Evolutionary conservation across 1,140 invertebrate genomes (phyloP).

Genomic region (Tetragonula clypearis): DNA sequence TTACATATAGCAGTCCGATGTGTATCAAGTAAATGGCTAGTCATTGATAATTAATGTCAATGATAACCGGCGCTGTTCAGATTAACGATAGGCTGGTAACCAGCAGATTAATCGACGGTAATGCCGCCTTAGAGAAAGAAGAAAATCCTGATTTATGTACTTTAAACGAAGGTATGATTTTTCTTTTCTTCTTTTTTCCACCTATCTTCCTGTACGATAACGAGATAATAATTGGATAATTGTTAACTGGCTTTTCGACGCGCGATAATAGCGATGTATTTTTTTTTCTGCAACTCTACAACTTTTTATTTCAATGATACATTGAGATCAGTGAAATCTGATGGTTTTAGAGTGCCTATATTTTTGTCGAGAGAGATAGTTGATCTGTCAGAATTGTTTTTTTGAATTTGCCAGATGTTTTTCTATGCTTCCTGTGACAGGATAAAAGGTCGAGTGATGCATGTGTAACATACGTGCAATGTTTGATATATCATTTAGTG

Average conservation of each 20-base stretch:
- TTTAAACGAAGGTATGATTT: background rate
- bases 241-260: background rate
- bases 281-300: no score
- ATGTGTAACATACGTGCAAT: no score
- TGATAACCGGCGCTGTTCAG: background rate
- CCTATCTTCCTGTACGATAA: background rate
- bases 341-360: background rate
- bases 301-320: no score
- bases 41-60: constrained; percentile 1
- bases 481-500: constrained; percentile 22
- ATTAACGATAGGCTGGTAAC: background rate
- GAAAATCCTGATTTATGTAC: background rate
- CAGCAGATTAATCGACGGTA: background rate
- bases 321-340: background rate
- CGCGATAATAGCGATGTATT: background rate
- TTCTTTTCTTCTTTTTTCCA: background rate
- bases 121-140: background rate
- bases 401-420: background rate
- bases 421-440: background rate
- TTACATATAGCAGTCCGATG: background rate
- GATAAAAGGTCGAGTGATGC: constrained; percentile 19
- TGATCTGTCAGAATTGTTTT: background rate
- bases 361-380: no score
- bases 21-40: background rate
- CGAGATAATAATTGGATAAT: background rate